Evolutionary conservation across 2,797 vertebrate species (phyloP).

Genomic region (Alfaro cultratus): DNA sequence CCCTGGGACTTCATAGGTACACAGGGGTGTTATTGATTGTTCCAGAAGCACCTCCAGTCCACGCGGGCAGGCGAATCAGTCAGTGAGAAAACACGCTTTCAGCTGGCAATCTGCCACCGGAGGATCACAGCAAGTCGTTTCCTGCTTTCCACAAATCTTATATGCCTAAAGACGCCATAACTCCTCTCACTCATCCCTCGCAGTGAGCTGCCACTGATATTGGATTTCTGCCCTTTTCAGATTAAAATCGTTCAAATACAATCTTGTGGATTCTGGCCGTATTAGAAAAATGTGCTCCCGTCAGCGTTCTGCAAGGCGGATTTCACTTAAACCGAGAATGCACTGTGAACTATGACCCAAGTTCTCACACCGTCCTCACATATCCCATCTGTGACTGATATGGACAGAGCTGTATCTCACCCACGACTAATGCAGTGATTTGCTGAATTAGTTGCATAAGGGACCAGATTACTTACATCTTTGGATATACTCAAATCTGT

Average conservation of each 20-base stretch:
- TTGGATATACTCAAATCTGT: slow-evolving; percentile 34
- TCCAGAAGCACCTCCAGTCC: slow-evolving; percentile 26
- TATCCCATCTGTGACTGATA: slow-evolving; percentile 60
- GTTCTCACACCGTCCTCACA: slow-evolving; percentile 59
- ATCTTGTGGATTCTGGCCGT: slow-evolving; percentile 70
- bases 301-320: slow-evolving; percentile 71
- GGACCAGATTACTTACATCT: slow-evolving; percentile 48
- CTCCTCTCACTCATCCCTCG: slow-evolving; percentile 47
- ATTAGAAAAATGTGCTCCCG: slow-evolving; percentile 77
- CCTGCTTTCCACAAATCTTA: slow-evolving; percentile 60
- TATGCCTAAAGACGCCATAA: slow-evolving; percentile 48
- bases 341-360: slow-evolving; percentile 64
- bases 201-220: slow-evolving; percentile 65
- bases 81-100: slow-evolving; percentile 43
- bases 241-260: slow-evolving; percentile 80
- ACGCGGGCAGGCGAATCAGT: slow-evolving; percentile 45
- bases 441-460: slow-evolving; percentile 67
- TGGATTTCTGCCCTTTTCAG: slow-evolving; percentile 76
- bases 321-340: slow-evolving; percentile 65
- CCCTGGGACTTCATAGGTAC: slow-evolving; percentile 19
- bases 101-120: slow-evolving; percentile 34
- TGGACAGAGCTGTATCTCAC: slow-evolving; percentile 54
- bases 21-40: slow-evolving; percentile 52
- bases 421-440: slow-evolving; percentile 56
- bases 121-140: slow-evolving; percentile 56